Base-by-base conservation (phyloP, 2,888 invertebrate genomes). In the Eueremaeus valkanovi region DNA sequence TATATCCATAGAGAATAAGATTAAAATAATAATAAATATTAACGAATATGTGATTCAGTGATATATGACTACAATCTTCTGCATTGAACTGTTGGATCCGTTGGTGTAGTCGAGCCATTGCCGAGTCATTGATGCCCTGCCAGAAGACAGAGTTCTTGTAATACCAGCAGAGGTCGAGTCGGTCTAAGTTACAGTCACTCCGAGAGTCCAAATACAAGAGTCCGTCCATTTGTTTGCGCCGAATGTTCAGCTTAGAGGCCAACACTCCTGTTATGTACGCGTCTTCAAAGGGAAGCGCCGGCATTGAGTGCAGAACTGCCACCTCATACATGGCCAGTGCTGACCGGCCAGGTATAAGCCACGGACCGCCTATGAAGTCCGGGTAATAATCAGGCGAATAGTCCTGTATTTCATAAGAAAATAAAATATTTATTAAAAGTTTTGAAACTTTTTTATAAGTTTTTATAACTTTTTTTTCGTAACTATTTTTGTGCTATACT, bases 251-350 rank as follows among this genome's bases (percentile, higher is more conserved):
- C 24, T 72, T 49, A 36, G 70, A 11, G 9, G 75, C 70, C 8
- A 75, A 68, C 24, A 75, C 72, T 33, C 75, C 75, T 21, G 70
- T 75, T 3, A 75, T 61, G 24, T 72, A 75, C 0, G 72, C 21
- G 24, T 72, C 72, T 45, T 51, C 49, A n/a, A 55, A 55, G 16
- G 72, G 72, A 5, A 72, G 21, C 16, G 66, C 66, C 18, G 66
- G 66, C 11, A 66, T n/a, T 18, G 18, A 33, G 24, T 36, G 16
- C 1, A n/a, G 3, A 3, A 66, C n/a, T 21, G 33, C 36, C 5
- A 36, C 36, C 9, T 21, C 11, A 21, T 66, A 66, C n/a, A 66
- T 2, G 8, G 2, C 8, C 5, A 66, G 27, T 1, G 21, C 36
- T 24, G 13, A 2, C 8, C 3, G 31, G n/a, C 75, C 75, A 24